phyloP scores from a whole-genome alignment of 2,888 invertebrate species.

The Meta bourneti region DNA sequence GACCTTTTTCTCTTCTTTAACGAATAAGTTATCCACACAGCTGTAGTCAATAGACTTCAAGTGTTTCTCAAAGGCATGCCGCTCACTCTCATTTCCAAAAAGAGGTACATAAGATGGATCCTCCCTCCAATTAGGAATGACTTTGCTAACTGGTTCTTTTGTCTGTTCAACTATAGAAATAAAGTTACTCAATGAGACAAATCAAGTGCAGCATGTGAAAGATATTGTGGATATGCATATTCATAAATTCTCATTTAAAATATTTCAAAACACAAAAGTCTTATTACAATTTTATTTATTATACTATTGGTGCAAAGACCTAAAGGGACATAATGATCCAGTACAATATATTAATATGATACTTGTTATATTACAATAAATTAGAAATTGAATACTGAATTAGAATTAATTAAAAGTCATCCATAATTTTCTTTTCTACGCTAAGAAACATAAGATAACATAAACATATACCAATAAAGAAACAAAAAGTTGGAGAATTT shows the following conservation, averaged over 20 bases:
- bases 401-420: too few relatives aligned
- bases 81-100: constrained; percentile 63
- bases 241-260: neutral
- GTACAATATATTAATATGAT: too few relatives aligned
- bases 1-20: neutral
- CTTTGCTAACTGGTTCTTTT: constrained; percentile 20
- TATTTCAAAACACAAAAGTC: neutral
- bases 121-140: constrained; percentile 52
- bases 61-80: constrained; percentile 59
- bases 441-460: too few relatives aligned
- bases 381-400: too few relatives aligned
- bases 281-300: neutral
- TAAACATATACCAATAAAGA: neutral
- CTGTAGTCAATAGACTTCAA: constrained; percentile 71
- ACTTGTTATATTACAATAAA: too few relatives aligned
- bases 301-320: neutral
- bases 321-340: neutral
- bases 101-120: constrained; percentile 68
- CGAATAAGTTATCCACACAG: constrained; percentile 62
- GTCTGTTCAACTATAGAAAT: neutral
- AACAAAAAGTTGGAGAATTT: too few relatives aligned
- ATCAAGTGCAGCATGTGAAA: neutral
- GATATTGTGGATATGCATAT: neutral
- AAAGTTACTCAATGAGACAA: neutral
- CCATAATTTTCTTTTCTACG: too few relatives aligned